Evolutionary conservation across 2,113 vertebrate species (phyloP).

Genomic region (Willisornis vidua): DNA sequence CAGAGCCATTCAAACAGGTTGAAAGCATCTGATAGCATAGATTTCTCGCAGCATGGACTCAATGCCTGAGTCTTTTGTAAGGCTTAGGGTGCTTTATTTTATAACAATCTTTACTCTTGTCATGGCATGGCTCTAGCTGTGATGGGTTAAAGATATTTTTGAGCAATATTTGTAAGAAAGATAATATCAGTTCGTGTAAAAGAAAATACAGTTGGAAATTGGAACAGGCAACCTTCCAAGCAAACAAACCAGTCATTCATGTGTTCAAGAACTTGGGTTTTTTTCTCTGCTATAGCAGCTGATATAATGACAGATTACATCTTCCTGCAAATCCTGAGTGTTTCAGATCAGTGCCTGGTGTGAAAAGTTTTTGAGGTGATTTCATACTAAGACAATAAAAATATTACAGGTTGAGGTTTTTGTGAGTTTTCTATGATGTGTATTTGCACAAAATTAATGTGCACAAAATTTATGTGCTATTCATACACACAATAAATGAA

Average conservation of each 20-base stretch:
- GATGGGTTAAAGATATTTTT: background rate
- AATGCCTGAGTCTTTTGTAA: background rate
- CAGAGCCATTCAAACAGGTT: background rate
- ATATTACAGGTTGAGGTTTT: background rate
- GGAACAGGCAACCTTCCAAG: background rate
- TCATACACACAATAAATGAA: background rate
- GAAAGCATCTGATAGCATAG: background rate
- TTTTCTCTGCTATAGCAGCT: background rate
- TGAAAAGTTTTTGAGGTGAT: background rate
- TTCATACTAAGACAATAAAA: background rate
- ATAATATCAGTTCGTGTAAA: background rate
- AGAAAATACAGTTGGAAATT: background rate
- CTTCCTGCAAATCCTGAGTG: background rate
- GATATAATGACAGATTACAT: background rate
- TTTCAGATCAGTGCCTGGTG: background rate
- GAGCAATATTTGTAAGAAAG: background rate
- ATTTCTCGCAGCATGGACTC: background rate
- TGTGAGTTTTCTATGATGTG: background rate
- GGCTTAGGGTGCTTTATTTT: background rate
- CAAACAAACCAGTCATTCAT: background rate
- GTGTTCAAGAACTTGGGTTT: background rate
- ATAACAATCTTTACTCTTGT: background rate
- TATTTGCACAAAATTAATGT: background rate
- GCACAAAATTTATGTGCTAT: background rate
- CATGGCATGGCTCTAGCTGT: background rate